Percentiles rank a stretch among this genome's conserved stretches.
Conservation (phyloP, 2,113 vertebrate genomes). For the Chionodraco myersi region DNA sequence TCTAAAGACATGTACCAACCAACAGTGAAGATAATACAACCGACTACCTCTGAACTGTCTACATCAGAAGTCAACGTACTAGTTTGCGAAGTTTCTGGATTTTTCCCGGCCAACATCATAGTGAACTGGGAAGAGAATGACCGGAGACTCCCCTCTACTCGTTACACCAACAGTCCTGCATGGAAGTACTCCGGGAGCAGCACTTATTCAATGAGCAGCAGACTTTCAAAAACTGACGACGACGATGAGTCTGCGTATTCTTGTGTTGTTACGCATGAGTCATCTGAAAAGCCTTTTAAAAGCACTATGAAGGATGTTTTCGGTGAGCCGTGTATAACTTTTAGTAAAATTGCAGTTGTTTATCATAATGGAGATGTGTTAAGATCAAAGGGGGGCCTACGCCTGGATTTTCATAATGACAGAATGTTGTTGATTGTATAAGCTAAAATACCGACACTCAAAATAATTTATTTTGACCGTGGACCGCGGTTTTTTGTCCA, state of each 20-base stretch:
- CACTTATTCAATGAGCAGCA: constrained; percentile 74
- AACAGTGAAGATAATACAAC: constrained; percentile 60
- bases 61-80: constrained; percentile 34
- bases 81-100: constrained; percentile 71
- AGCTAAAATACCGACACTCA: background rate
- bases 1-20: constrained; percentile 54
- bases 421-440: too few relatives aligned
- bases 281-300: constrained; percentile 46
- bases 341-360: background rate
- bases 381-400: background rate
- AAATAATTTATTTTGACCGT: background rate
- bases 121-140: constrained; percentile 73
- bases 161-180: constrained; percentile 60
- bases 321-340: constrained; percentile 60
- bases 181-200: constrained; percentile 33
- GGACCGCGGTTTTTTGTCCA: background rate
- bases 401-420: background rate
- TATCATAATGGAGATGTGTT: background rate
- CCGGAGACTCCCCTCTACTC: constrained; percentile 26
- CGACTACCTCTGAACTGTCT: constrained; percentile 52
- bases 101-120: constrained; percentile 69
- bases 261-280: constrained; percentile 78
- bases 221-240: constrained; percentile 32
- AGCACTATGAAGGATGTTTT: constrained; percentile 61
- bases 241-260: constrained; percentile 53